Evolutionary conservation across 2,797 vertebrate species (phyloP).

Genomic region (Pelobates cultripes): DNA sequence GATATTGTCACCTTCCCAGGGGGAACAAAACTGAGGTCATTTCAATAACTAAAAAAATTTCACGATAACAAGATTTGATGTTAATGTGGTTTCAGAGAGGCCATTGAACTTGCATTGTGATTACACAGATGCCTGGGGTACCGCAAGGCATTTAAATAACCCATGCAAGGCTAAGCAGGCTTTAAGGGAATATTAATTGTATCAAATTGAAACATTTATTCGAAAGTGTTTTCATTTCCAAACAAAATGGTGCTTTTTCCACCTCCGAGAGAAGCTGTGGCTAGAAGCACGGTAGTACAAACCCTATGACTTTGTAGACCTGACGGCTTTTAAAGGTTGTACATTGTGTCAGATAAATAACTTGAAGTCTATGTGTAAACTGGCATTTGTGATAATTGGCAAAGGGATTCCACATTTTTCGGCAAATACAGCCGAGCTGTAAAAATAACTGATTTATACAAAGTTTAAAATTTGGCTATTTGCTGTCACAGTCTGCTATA

Average conservation of each 20-base stretch:
- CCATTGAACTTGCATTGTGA: conserved; percentile 11
- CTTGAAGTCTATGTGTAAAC: no score
- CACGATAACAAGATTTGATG: conserved; percentile 16
- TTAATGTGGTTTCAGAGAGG: background rate
- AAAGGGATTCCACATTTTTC: no score
- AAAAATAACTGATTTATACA: no score
- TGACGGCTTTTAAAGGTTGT: no score
- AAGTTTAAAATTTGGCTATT: no score
- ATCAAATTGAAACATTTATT: background rate
- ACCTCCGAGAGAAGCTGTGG: background rate
- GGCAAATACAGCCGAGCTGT: no score
- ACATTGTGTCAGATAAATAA: no score
- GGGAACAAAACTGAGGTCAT: conserved; percentile 13
- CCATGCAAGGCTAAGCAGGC: background rate
- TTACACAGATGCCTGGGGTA: conserved; percentile 8
- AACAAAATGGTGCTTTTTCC: background rate
- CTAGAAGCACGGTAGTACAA: background rate
- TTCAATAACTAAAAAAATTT: conserved; percentile 5
- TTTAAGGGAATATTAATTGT: background rate
- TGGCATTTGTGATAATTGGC: no score
- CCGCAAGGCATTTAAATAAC: conserved; percentile 19
- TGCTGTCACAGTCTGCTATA: no score
- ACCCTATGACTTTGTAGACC: background rate
- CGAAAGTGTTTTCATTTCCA: background rate
- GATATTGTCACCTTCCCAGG: conserved; percentile 41